These are phyloP conservation scores for Danio rerio DNA, from an alignment of 2,113 vertebrate species.

Conservation along the genomic window DNA sequence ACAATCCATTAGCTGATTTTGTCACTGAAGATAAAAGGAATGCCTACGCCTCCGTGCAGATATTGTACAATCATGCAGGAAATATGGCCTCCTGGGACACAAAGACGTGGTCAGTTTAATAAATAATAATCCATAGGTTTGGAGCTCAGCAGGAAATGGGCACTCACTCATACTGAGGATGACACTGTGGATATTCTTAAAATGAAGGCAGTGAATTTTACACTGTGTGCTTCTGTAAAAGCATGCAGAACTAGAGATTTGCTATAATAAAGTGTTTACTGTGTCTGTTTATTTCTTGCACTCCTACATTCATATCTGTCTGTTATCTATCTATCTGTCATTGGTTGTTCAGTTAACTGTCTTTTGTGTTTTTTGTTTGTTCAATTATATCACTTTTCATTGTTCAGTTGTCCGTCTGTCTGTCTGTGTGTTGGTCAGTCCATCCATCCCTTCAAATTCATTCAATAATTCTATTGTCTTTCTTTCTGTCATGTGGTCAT, in stretches of 20 bases:
- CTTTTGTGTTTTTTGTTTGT: too few species aligned
- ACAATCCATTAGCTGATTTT: slow-evolving; percentile 72
- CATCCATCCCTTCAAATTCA: too few species aligned
- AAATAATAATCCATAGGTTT: slow-evolving; percentile 66
- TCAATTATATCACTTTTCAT: too few species aligned
- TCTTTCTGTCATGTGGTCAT: too few species aligned
- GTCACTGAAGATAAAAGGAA: slow-evolving; percentile 62
- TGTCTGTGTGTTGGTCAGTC: neutral
- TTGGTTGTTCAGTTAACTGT: too few species aligned
- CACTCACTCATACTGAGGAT: slow-evolving; percentile 32
- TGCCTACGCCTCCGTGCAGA: slow-evolving; percentile 64
- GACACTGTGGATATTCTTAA: slow-evolving; percentile 42
- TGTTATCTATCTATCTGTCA: neutral
- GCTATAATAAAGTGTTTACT: neutral
- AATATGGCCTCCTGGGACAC: slow-evolving; percentile 64
- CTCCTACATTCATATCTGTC: neutral
- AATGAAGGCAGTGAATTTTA: slow-evolving; percentile 19
- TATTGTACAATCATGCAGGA: slow-evolving; percentile 75
- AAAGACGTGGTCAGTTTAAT: slow-evolving; percentile 62
- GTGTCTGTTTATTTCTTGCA: neutral
- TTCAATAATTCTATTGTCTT: too few species aligned
- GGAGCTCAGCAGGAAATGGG: slow-evolving; percentile 45
- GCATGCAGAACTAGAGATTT: neutral
- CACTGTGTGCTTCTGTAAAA: slow-evolving; percentile 5
- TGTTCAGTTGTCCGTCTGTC: too few species aligned